phyloP scores from a whole-genome alignment of 2,113 vertebrate genomes.

The Petrocephalus microphthalmus region DNA sequence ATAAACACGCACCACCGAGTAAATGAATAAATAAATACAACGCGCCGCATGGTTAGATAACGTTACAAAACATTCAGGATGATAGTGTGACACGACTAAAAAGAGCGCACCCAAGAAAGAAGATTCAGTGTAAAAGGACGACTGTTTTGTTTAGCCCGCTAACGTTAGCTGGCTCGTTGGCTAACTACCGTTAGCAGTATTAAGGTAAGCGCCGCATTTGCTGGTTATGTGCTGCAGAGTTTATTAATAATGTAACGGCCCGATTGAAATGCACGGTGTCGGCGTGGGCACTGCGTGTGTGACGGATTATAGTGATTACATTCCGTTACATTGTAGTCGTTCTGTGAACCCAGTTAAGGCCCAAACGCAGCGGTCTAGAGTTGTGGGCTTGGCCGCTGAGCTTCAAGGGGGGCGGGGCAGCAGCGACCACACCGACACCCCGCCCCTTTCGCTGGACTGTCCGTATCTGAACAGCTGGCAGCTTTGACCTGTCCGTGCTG shows the following conservation, averaged over 20 bases:
- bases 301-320: neutral
- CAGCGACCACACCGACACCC: neutral
- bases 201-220: slow-evolving; percentile 17
- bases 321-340: neutral
- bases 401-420: neutral
- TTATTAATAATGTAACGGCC: neutral
- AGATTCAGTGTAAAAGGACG: slow-evolving; percentile 2
- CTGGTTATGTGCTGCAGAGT: slow-evolving; percentile 5
- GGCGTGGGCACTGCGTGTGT: neutral
- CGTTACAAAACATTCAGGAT: neutral
- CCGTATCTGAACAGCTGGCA: neutral
- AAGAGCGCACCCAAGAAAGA: neutral
- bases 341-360: neutral
- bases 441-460: slow-evolving; percentile 8
- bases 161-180: slow-evolving; percentile 6
- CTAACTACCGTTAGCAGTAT: neutral
- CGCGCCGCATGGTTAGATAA: neutral
- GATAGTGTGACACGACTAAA: neutral
- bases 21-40: slow-evolving; percentile 17
- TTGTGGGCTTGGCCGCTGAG: neutral
- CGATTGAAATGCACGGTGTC: neutral
- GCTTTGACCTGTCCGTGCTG: neutral
- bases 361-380: slow-evolving; percentile 19
- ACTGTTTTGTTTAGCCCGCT: slow-evolving; percentile 9
- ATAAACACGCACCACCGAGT: slow-evolving; percentile 23